Evolutionary conservation across 2,797 vertebrate genomes (phyloP).

Genomic region (Enoplosus armatus): DNA sequence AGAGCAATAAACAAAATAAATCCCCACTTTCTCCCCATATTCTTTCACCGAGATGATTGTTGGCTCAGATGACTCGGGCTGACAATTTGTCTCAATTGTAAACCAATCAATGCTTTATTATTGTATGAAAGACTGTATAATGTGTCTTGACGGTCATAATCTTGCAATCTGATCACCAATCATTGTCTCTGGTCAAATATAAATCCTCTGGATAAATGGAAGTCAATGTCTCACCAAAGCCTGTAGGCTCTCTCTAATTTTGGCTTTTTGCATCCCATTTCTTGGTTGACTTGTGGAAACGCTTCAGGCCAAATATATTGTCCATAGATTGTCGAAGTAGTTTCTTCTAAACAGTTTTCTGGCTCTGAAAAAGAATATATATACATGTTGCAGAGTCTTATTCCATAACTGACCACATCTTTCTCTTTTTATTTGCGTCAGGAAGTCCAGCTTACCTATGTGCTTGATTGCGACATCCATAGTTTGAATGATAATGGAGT

Average conservation of each 20-base stretch:
- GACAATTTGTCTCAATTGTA: background rate
- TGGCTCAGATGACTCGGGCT: background rate
- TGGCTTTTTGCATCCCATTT: constrained; percentile 70
- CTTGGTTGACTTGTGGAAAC: constrained; percentile 66
- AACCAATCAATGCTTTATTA: background rate
- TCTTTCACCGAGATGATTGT: constrained; percentile 7
- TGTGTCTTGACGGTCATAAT: background rate
- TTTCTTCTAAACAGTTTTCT: constrained; percentile 75
- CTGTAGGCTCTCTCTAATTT: constrained; percentile 61
- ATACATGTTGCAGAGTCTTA: background rate
- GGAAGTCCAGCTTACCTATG: constrained; percentile 64
- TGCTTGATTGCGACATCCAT: constrained; percentile 38
- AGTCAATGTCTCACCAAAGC: constrained; percentile 79
- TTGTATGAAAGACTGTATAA: background rate
- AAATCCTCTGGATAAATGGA: background rate
- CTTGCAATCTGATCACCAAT: background rate
- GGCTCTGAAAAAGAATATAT: constrained; percentile 70
- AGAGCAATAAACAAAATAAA: constrained; percentile 4
- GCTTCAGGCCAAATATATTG: constrained; percentile 78
- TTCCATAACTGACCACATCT: background rate
- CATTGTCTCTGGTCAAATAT: constrained; percentile 3
- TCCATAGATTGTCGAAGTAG: constrained; percentile 71
- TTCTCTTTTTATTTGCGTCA: background rate
- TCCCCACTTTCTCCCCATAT: background rate
- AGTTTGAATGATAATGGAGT: constrained; percentile 57